phyloP scores from a whole-genome alignment of 2,888 invertebrate species.

The Eulithis testata region DNA sequence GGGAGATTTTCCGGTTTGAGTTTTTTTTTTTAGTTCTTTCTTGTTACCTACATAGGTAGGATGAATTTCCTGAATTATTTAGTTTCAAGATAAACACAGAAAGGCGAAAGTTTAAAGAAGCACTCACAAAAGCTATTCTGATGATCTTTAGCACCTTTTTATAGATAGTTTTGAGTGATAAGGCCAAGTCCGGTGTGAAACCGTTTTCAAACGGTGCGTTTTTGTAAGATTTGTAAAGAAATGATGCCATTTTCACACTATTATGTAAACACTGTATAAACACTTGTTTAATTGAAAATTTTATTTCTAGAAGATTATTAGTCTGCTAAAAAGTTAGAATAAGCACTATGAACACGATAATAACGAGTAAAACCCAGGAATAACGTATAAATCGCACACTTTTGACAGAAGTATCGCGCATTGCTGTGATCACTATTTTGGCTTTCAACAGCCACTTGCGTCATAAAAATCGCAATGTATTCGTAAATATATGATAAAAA shows the following conservation, averaged over 20 bases:
- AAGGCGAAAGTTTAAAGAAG: slow-evolving; percentile 17
- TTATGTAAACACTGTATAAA: slow-evolving; percentile 33
- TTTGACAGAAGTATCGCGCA: slow-evolving; percentile 55
- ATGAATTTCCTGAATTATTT: too few relatives aligned
- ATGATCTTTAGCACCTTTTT: slow-evolving; percentile 60
- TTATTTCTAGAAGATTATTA: slow-evolving; percentile 11
- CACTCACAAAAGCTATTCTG: slow-evolving; percentile 58
- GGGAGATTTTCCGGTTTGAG: too few relatives aligned
- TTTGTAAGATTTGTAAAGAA: slow-evolving; percentile 72
- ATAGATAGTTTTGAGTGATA: slow-evolving; percentile 55
- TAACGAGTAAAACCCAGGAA: slow-evolving; percentile 36
- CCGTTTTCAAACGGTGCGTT: slow-evolving; percentile 71
- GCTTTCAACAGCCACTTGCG: slow-evolving; percentile 53
- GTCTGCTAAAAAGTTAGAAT: slow-evolving; percentile 14
- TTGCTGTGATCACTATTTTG: slow-evolving; percentile 51
- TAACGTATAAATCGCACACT: slow-evolving; percentile 38
- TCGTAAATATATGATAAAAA: slow-evolving; percentile 60
- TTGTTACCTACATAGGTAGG: too few relatives aligned
- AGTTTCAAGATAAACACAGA: too few relatives aligned
- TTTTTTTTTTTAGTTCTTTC: too few relatives aligned
- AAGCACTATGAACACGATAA: slow-evolving; percentile 32
- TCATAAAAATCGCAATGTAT: slow-evolving; percentile 54
- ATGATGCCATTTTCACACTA: slow-evolving; percentile 59
- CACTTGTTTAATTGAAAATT: slow-evolving; percentile 9
- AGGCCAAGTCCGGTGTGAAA: slow-evolving; percentile 62